Evolutionary conservation across 2,113 vertebrate genomes (phyloP), one percentile per base, ranked within the genome.

Genomic region (Aptenodytes forsteri): DNA sequence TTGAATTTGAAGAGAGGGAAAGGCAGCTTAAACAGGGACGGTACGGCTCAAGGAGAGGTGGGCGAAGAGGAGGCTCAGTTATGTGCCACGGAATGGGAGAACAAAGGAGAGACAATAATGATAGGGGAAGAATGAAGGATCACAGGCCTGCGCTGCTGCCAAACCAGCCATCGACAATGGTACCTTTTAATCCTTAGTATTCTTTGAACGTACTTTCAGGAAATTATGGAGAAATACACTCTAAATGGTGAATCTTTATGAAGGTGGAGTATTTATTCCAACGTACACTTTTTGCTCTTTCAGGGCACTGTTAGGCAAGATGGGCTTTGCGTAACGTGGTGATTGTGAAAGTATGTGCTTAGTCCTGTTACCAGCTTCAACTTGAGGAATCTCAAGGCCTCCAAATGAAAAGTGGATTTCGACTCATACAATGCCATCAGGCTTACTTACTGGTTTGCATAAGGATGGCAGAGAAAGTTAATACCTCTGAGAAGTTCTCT

Each of bases 1-100:
- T 98, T 77, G 98, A 99, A 89, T 99, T 99, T 69, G 99, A 99
- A 93, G 99, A 99, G 87, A 98, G 99, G 88, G 99, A 99, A 67
- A 98, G 99, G 7, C 99, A 99, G 91, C 98, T 99, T 32, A 99
- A 98, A 85, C 99, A 99, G 91, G 99, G 98, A 4, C 98, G 99
- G 5, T 99, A 99, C 0, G 98, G 98, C 49, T 98, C 98, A 3
- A 94, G 99, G 92, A 98, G 99, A 91, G 98, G 99, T 91, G 98
- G 98, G 54, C 95, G 99, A 83, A 97, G 99, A 97, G 98, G 99
- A 83, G 98, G 99, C 34, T 89, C 98, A 0, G 88, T 98, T 42
- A 97, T 98, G 95, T 97, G 96, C 19, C 99, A 98, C 1, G 99
- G 98, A 49, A 97, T 99, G 97, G 96, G 97, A 73, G 99, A 99